Conservation (phyloP, 2,113 vertebrate species). For the Erinaceus europaeus region DNA sequence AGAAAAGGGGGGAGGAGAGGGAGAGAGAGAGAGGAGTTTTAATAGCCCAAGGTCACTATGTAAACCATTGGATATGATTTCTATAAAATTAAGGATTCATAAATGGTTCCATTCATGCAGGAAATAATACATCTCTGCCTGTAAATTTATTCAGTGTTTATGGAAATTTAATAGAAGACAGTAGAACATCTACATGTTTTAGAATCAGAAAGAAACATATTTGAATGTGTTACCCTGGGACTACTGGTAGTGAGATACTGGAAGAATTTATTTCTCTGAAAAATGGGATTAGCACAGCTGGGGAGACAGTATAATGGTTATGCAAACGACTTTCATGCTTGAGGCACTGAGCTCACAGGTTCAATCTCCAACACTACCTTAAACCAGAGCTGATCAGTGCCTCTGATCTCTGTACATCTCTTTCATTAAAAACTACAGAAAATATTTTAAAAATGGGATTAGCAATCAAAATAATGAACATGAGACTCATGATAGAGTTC, state of each 20-base stretch:
- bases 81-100: background rate
- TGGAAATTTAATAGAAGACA: background rate
- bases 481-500: background rate
- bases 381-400: too few relatives aligned
- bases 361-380: too few relatives aligned
- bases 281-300: slow-evolving; percentile 6
- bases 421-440: too few relatives aligned
- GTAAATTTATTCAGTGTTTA: slow-evolving; percentile 15
- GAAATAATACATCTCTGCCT: background rate
- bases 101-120: background rate
- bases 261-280: background rate
- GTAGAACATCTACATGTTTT: background rate
- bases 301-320: too few relatives aligned
- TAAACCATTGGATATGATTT: background rate
- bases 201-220: slow-evolving; percentile 17
- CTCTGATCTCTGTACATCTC: too few relatives aligned
- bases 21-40: background rate
- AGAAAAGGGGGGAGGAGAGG: too few relatives aligned
- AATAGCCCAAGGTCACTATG: background rate
- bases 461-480: background rate
- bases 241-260: background rate
- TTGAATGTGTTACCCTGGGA: background rate
- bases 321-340: too few relatives aligned
- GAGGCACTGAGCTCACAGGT: too few relatives aligned
- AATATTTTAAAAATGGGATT: too few relatives aligned